These are phyloP conservation scores for Watsonalla cultraria DNA, from an alignment of 2,888 invertebrate species.

Conservation along the genomic window DNA sequence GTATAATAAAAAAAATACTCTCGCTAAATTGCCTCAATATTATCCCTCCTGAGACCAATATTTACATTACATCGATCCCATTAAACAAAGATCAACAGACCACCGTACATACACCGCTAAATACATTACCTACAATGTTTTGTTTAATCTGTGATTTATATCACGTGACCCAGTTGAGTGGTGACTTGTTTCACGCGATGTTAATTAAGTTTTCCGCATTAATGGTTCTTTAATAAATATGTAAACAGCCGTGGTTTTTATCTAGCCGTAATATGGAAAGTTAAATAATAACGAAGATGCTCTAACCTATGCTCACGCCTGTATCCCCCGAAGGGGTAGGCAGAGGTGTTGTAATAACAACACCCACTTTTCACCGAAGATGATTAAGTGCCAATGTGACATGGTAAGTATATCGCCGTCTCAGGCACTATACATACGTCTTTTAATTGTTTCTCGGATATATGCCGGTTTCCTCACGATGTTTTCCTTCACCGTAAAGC, in stretches of 20 bases:
- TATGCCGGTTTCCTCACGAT: too few species aligned
- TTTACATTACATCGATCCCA: background rate
- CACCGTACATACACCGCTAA: background rate
- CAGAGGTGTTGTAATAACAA: too few species aligned
- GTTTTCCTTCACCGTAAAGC: too few species aligned
- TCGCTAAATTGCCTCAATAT: background rate
- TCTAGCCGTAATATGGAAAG: too few species aligned
- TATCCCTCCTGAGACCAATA: background rate
- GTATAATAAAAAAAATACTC: background rate
- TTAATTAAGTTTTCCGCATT: background rate
- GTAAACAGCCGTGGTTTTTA: background rate
- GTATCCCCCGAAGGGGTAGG: too few species aligned
- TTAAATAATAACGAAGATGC: too few species aligned
- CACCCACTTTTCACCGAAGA: too few species aligned
- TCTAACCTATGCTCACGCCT: too few species aligned
- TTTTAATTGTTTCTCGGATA: too few species aligned
- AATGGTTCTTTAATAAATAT: background rate
- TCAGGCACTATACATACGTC: too few species aligned
- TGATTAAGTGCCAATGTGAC: too few species aligned
- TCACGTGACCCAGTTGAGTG: background rate
- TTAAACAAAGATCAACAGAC: background rate
- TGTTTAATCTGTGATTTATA: background rate
- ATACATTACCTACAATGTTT: background rate
- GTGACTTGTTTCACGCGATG: background rate
- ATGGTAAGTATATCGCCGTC: too few species aligned